Conservation (phyloP, 2,797 vertebrate species). For the Cirrhinus mrigala region DNA sequence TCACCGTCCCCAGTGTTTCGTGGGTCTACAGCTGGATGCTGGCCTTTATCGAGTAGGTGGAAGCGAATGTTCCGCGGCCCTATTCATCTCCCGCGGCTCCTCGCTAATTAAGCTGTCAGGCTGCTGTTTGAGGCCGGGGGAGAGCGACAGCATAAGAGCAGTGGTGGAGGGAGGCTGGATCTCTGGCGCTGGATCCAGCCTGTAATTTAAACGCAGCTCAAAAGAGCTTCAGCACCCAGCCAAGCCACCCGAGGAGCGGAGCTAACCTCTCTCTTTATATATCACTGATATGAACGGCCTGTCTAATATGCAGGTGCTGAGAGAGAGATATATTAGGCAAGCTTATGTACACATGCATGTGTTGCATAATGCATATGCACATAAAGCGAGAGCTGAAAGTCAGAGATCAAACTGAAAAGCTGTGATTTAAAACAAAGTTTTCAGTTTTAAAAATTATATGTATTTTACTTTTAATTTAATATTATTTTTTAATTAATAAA, state of each 20-base stretch:
- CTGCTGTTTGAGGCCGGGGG: constrained; percentile 71
- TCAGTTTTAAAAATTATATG: background rate
- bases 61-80: constrained; percentile 74
- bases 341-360: background rate
- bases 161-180: constrained; percentile 76
- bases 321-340: constrained; percentile 4
- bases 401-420: background rate
- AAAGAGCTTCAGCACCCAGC: constrained; percentile 81
- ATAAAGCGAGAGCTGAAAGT: background rate
- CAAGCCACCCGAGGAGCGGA: constrained; percentile 69
- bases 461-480: no score
- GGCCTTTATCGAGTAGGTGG: constrained; percentile 83
- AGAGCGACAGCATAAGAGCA: constrained; percentile 79
- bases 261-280: constrained; percentile 48
- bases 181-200: constrained; percentile 76
- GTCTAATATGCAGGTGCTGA: constrained; percentile 66
- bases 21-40: constrained; percentile 80
- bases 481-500: no score
- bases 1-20: constrained; percentile 45
- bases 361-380: background rate
- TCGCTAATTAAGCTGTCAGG: constrained; percentile 89
- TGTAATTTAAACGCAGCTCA: constrained; percentile 84
- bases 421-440: background rate
- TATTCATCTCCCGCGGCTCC: constrained; percentile 83
- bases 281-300: constrained; percentile 66